A percentile compares a stretch with the other conserved stretches of the same genome.
These are phyloP conservation scores for Apodemus agrarius DNA, from an alignment of 2,797 vertebrate species.

Conservation along the genomic window DNA sequence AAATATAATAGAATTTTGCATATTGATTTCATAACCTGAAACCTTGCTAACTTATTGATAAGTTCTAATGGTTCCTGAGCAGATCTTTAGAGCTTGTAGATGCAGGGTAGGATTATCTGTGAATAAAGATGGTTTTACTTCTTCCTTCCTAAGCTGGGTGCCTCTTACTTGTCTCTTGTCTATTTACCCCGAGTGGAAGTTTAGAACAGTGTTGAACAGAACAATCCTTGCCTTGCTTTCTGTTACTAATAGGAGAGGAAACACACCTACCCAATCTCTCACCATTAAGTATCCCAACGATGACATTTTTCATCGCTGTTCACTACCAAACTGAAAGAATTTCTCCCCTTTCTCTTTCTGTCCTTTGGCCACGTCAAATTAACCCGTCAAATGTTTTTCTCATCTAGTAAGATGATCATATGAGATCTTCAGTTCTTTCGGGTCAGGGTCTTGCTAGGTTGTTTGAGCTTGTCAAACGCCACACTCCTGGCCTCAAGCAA, in stretches of 20 bases:
- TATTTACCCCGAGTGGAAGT: neutral
- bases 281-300: neutral
- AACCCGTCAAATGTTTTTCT: neutral
- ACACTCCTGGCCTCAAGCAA: neutral
- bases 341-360: neutral
- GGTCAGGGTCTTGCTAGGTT: neutral
- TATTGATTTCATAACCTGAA: neutral
- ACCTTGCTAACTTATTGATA: constrained; percentile 12
- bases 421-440: neutral
- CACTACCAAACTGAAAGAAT: neutral
- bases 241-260: neutral
- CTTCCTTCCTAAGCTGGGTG: neutral
- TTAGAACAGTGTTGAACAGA: neutral
- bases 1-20: constrained; percentile 6
- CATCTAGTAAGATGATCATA: neutral
- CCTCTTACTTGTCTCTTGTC: constrained; percentile 27
- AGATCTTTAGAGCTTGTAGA: constrained; percentile 22
- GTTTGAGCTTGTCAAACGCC: neutral
- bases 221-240: neutral
- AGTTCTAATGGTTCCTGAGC: neutral
- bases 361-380: neutral
- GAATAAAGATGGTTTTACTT: constrained; percentile 1
- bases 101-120: neutral
- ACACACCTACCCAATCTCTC: neutral
- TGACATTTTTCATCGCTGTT: neutral